Conservation (phyloP, 2,888 invertebrate genomes). For the Cephus rjabovi region DNA sequence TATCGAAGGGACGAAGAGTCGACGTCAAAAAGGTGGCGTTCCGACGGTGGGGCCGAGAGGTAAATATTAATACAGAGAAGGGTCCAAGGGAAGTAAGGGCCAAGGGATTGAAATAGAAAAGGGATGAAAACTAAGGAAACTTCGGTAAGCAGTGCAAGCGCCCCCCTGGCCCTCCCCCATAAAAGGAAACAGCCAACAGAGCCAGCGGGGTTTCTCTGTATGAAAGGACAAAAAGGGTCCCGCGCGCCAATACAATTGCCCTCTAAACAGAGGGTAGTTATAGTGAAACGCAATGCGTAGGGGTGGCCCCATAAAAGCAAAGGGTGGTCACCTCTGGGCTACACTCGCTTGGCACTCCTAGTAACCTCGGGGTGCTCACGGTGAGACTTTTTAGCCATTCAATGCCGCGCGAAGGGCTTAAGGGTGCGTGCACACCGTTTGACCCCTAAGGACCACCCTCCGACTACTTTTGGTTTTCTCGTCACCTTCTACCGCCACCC, state of each 20-base stretch:
- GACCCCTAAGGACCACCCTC: too few species aligned
- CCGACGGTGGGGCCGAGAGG: slow-evolving; percentile 1
- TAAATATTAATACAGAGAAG: neutral
- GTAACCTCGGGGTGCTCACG: slow-evolving; percentile 22
- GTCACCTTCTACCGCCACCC: too few species aligned
- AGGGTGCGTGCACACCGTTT: too few species aligned
- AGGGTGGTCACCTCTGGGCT: slow-evolving; percentile 48
- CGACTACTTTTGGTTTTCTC: too few species aligned
- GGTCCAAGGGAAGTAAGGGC: neutral
- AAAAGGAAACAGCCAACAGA: slow-evolving; percentile 49
- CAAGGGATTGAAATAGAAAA: neutral
- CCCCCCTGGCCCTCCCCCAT: slow-evolving; percentile 24
- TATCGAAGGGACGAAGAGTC: slow-evolving; percentile 1
- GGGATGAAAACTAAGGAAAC: slow-evolving; percentile 2
- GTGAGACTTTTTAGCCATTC: slow-evolving; percentile 39
- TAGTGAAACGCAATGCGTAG: slow-evolving; percentile 49
- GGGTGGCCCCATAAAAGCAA: slow-evolving; percentile 39
- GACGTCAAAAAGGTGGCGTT: neutral
- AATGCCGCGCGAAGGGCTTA: too few species aligned
- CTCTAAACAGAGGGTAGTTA: slow-evolving; percentile 60
- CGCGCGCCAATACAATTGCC: slow-evolving; percentile 51
- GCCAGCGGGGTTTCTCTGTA: slow-evolving; percentile 54
- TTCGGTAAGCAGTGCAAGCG: slow-evolving; percentile 36
- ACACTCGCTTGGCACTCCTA: neutral
- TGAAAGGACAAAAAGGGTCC: slow-evolving; percentile 50